Base-by-base conservation (phyloP, 2,888 invertebrate species). In the Muscina levida region DNA sequence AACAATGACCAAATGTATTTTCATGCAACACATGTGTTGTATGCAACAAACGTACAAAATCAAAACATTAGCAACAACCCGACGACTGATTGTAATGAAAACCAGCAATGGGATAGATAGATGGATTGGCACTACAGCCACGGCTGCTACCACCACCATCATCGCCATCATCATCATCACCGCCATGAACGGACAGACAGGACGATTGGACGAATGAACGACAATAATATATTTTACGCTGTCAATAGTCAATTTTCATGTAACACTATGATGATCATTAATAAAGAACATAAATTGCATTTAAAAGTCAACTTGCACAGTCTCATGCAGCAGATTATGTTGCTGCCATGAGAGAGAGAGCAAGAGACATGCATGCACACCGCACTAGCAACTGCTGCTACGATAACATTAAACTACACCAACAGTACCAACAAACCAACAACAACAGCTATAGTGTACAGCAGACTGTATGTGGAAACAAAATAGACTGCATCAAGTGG, bases 161-260 rank as follows among this genome's bases (percentile, higher is more conserved):
- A 66, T 22, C 53, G 22, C 8, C 26, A 46, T 44, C 42, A 48
- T 24, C 37, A 42, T 11, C 26, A 46, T 44, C 42, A 48, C 31
- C 37, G 19, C 46, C 17, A 76, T 19, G 17, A 66, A 53, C 53
- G 22, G 13, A 46, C 51, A 73, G n/a, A n/a, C n/a, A n/a, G n/a
- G n/a, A n/a, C n/a, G n/a, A n/a, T n/a, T n/a, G n/a, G n/a, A 31
- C 31, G 31, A 31, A 31, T 31, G 68, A 70, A 67, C 62, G 19
- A 68, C 72, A 73, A 72, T 80, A 80, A 80, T 73, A 76, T 76
- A 77, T 77, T 81, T 81, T 74, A 75, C 66, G 77, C 77, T 81
- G 81, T 81, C 81, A 81, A 81, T 81, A 81, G 81, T 72, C 81
- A 81, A 77, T 81, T 81, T 75, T 81, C 81, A 72, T 81, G 77